These are phyloP conservation scores for Eublepharis macularius DNA, from an alignment of 2,113 vertebrate genomes.

Conservation along the genomic window DNA sequence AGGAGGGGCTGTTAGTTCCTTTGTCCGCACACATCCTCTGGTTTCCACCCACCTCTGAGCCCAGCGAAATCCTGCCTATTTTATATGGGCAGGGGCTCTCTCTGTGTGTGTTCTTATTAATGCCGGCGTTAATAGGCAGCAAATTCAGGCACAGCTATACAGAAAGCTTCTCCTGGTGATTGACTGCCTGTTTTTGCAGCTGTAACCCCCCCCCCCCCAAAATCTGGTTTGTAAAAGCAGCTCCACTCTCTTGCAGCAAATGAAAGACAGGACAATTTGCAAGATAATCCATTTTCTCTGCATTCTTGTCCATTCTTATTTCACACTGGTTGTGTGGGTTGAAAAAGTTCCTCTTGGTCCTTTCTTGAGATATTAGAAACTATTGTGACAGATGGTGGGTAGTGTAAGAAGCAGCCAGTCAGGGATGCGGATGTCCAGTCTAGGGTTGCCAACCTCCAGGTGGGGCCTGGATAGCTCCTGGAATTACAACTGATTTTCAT, in stretches of 20 bases:
- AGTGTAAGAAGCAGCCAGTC: neutral
- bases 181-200: neutral
- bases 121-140: neutral
- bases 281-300: too few species aligned
- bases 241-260: neutral
- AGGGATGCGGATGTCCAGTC: neutral
- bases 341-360: too few species aligned
- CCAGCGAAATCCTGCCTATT: too few species aligned
- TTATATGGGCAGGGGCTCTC: neutral
- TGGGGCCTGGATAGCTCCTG: too few species aligned
- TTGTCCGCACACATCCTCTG: neutral
- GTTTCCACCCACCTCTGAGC: neutral
- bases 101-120: neutral
- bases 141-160: neutral
- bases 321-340: too few species aligned
- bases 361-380: too few species aligned
- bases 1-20: neutral
- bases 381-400: neutral
- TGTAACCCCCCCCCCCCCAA: too few species aligned
- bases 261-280: too few species aligned
- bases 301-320: too few species aligned
- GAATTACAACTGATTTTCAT: too few species aligned
- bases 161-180: neutral
- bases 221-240: neutral
- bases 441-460: neutral